Conservation (phyloP, 2,888 invertebrate genomes). For the Cerastoderma edule region DNA sequence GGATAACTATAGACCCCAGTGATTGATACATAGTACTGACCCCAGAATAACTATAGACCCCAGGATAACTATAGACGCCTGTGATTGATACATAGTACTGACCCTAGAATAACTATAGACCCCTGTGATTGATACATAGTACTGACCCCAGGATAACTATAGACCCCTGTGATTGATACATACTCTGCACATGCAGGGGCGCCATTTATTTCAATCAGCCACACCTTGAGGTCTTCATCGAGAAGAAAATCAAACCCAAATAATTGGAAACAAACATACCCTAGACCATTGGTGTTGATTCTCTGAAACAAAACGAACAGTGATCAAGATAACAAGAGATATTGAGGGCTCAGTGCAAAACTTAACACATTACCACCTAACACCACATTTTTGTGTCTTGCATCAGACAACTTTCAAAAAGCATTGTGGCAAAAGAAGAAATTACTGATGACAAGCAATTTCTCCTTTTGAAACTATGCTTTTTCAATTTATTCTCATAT, state of each 20-base stretch:
- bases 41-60: too few species aligned
- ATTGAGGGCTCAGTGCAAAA: too few species aligned
- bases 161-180: slow-evolving; percentile 31
- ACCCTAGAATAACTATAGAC: too few species aligned
- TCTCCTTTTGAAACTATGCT: too few species aligned
- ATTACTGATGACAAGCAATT: too few species aligned
- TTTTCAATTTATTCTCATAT: too few species aligned
- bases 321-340: too few species aligned
- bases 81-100: too few species aligned
- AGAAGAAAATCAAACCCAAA: slow-evolving; percentile 78
- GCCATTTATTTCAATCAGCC: slow-evolving; percentile 76
- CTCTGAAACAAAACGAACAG: slow-evolving; percentile 49
- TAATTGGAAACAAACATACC: slow-evolving; percentile 74
- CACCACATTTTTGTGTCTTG: not conserved
- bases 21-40: too few species aligned
- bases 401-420: not conserved
- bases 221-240: slow-evolving; percentile 71
- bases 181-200: slow-evolving; percentile 77
- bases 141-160: not conserved
- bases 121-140: too few species aligned
- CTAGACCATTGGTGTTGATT: slow-evolving; percentile 66
- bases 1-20: too few species aligned
- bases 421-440: slow-evolving; percentile 9
- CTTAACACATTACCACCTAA: not conserved
- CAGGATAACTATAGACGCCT: too few species aligned